Evolutionary conservation across 2,113 vertebrate species (phyloP).

Genomic region (Gulo gulo): DNA sequence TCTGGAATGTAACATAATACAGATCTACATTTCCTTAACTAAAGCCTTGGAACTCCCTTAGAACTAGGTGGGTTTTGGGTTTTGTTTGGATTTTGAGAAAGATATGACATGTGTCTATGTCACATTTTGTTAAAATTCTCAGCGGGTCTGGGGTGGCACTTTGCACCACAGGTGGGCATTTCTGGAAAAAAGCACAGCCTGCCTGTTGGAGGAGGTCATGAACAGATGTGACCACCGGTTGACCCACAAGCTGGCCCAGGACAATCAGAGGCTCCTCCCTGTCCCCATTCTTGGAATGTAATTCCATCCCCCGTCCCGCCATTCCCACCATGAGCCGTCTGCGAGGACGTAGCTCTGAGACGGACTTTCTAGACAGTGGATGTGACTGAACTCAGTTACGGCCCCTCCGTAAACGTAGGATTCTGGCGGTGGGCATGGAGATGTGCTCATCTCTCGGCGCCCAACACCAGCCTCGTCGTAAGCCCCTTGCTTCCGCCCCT

Average conservation of each 20-base stretch:
- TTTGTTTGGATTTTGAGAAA: background rate
- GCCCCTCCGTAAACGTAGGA: no score
- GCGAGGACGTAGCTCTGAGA: background rate
- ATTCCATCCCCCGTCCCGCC: background rate
- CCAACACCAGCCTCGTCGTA: background rate
- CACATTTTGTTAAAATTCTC: background rate
- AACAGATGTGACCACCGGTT: background rate
- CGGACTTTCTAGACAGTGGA: no score
- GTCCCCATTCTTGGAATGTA: background rate
- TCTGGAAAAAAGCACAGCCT: background rate
- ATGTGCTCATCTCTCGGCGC: rapidly evolving
- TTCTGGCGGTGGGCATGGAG: background rate
- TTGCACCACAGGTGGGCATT: background rate
- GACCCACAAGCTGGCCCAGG: background rate
- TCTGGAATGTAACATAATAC: background rate
- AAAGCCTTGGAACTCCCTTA: background rate
- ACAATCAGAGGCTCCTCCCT: no score
- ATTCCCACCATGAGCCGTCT: rapidly evolving
- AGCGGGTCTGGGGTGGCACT: background rate
- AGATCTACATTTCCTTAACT: background rate
- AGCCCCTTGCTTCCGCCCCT: background rate
- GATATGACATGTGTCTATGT: rapidly evolving
- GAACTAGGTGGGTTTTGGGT: background rate
- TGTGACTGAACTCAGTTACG: no score
- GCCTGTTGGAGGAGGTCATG: background rate